Evolutionary conservation across 1,140 invertebrate species (phyloP), one percentile per base, ranked within the genome.

Genomic region (Ostrea edulis): DNA sequence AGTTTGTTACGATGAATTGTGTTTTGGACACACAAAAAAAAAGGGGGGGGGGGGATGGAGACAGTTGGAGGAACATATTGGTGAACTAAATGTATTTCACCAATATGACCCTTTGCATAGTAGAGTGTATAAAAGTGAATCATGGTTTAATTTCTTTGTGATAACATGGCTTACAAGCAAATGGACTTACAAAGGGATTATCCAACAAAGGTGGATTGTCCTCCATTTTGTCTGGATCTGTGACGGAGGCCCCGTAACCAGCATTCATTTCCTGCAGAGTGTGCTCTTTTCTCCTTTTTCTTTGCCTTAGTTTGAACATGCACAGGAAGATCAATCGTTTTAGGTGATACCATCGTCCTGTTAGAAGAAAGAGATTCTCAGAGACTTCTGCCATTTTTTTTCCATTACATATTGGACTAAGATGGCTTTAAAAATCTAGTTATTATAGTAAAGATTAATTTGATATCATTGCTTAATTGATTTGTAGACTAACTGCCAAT

Each of bases 261-360:
- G 17, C 22, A 52, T 68, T 25, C 55, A 29, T 29, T 44, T 29
- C 52, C 17, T 20, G 2, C 4, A 51, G 35, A 62, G 53, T 51
- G 20, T 11, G 25, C 25, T 77, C 68, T 35, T 82, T 82, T 53
- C 82, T 90, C 22, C 86, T 89, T 52, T 88, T 87, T 51, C 83
- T 44, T 35, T 89, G 77, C 11, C 91, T 86, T 0, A 88, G 58
- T 54, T 85, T 83, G 14, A 91, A 89, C 52, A 92, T n/a, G 8
- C 88, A n/a, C 22, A 35, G 77, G 82, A 92, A 92, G 8, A 89
- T 25, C 9, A 86, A 35, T 44, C 90, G 87, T 68, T 92, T 92
- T 14, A 92, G n/a, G 88, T 87, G 88, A 68, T 91, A 92, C 89
- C 91, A 92, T 86, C 82, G 85, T 8, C 90, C 92, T 92, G 88